Conservation (phyloP, 2,797 vertebrate species). For the Aselliscus stoliczkanus region DNA sequence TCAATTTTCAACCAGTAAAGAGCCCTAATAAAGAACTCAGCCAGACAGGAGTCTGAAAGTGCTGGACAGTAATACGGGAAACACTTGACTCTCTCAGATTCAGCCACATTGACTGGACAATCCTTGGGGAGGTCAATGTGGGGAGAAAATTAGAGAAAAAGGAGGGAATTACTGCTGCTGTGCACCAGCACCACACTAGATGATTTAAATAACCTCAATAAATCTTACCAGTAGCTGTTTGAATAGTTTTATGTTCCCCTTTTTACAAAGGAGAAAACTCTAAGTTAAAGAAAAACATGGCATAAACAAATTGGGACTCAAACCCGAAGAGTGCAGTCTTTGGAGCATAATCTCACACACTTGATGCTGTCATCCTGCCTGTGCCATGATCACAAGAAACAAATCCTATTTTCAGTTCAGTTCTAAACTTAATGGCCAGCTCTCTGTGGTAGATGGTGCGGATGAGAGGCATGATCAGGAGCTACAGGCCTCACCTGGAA, state of each 20-base stretch:
- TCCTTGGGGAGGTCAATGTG: not conserved
- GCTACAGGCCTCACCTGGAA: not conserved
- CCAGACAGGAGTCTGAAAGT: not conserved
- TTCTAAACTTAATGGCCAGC: not conserved
- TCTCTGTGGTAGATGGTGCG: not conserved
- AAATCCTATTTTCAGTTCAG: not conserved
- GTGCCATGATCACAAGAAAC: not conserved
- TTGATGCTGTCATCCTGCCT: not conserved
- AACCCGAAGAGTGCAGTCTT: not conserved
- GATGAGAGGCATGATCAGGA: not conserved
- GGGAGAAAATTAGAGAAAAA: not conserved
- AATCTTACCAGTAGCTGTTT: not conserved
- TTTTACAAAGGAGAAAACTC: not conserved
- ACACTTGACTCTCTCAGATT: not conserved
- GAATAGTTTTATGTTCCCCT: not conserved
- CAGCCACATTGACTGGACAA: not conserved
- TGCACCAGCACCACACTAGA: not conserved
- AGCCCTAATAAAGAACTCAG: not conserved
- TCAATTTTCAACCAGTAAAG: not conserved
- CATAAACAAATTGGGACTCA: not conserved
- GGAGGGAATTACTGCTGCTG: not conserved
- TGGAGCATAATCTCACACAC: too few relatives aligned
- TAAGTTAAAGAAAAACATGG: not conserved
- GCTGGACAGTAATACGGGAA: not conserved
- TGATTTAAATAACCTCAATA: not conserved